phyloP scores from a whole-genome alignment of 2,113 vertebrate genomes.

The Sander vitreus region DNA sequence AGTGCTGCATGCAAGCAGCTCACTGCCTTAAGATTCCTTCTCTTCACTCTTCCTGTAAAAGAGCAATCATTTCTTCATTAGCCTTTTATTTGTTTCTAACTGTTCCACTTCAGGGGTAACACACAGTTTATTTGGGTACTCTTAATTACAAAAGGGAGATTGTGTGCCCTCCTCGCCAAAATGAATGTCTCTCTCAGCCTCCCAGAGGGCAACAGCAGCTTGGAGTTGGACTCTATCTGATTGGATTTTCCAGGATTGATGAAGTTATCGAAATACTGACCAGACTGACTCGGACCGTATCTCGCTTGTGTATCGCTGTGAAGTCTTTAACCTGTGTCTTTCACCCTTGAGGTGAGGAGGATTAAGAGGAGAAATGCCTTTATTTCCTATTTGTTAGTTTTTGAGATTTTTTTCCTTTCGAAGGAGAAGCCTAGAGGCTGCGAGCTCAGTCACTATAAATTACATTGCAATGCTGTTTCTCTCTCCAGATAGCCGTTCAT shows the following conservation, averaged over 20 bases:
- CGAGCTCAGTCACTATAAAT: conserved; percentile 81
- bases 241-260: conserved; percentile 84
- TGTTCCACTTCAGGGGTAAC: conserved; percentile 83
- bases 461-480: conserved; percentile 77
- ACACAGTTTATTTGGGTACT: conserved; percentile 86
- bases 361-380: conserved; percentile 75
- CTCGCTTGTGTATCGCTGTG: conserved; percentile 50
- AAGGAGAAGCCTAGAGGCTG: conserved; percentile 73
- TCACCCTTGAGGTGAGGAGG: conserved; percentile 69
- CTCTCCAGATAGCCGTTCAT: conserved; percentile 79
- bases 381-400: conserved; percentile 84
- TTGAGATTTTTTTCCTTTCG: conserved; percentile 51
- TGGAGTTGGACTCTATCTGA: conserved; percentile 77
- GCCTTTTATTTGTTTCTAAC: conserved; percentile 85
- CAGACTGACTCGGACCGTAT: conserved; percentile 78
- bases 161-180: conserved; percentile 74
- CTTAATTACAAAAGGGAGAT: conserved; percentile 88
- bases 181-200: conserved; percentile 77
- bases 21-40: conserved; percentile 51
- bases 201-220: conserved; percentile 82
- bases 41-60: conserved; percentile 67
- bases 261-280: conserved; percentile 83
- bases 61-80: conserved; percentile 89
- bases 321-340: conserved; percentile 82
- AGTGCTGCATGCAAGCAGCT: conserved; percentile 24